Conservation (phyloP, 2,888 invertebrate species). For the Carterocephalus palaemon region DNA sequence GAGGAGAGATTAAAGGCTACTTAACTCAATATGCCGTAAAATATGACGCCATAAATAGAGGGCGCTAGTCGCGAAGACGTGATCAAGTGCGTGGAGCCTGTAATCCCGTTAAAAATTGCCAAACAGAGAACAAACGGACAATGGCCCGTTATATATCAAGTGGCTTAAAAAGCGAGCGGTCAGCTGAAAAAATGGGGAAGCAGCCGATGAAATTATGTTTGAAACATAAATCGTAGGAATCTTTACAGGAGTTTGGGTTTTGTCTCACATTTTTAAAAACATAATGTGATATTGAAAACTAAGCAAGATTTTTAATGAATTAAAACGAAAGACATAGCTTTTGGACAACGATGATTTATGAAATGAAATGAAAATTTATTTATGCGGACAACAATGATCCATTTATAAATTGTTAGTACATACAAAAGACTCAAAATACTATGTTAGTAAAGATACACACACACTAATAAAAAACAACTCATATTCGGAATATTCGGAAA, state of each 20-base stretch:
- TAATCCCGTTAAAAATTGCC: constrained; percentile 79
- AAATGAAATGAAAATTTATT: too few species aligned
- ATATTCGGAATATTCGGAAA: too few species aligned
- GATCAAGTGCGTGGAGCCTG: constrained; percentile 59
- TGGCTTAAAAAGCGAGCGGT: constrained; percentile 58
- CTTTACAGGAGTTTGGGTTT: too few species aligned
- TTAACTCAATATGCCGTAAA: constrained; percentile 77
- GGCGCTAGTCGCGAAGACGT: constrained; percentile 59
- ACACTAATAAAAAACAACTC: not conserved
- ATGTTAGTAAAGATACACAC: too few species aligned
- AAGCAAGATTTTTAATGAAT: too few species aligned
- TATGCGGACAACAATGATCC: too few species aligned
- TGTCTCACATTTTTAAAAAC: too few species aligned
- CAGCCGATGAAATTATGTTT: not conserved
- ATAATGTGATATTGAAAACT: too few species aligned
- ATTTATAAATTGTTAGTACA: too few species aligned
- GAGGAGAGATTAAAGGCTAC: constrained; percentile 69
- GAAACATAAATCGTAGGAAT: constrained; percentile 40
- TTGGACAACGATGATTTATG: too few species aligned
- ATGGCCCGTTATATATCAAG: constrained; percentile 67
- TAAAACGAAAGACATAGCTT: too few species aligned
- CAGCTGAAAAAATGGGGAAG: not conserved
- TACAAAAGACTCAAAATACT: too few species aligned
- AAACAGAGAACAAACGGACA: constrained; percentile 73
- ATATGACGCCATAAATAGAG: constrained; percentile 75